Conservation (phyloP, 2,888 invertebrate genomes). For the Bembecia ichneumoniformis region DNA sequence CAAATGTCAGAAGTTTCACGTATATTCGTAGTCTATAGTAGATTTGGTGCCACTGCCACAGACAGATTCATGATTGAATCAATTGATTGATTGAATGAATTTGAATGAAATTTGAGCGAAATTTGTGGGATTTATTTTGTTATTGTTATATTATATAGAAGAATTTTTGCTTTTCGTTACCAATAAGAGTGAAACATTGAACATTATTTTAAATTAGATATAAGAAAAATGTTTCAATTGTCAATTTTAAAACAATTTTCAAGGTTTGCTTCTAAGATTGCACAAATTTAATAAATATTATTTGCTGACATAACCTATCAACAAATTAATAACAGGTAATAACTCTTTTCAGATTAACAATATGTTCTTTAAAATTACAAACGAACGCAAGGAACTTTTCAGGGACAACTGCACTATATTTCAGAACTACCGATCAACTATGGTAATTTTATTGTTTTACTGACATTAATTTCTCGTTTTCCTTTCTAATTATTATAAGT, state of each 20-base stretch:
- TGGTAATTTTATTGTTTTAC: slow-evolving; percentile 33
- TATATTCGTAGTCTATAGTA: too few relatives aligned
- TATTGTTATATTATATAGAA: too few relatives aligned
- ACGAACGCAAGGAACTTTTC: slow-evolving; percentile 33
- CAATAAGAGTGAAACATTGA: neutral
- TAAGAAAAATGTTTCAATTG: slow-evolving; percentile 33
- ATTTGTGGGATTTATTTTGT: too few relatives aligned
- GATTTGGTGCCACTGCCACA: too few relatives aligned
- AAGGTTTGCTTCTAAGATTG: slow-evolving; percentile 22
- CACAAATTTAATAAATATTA: too few relatives aligned
- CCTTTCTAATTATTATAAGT: neutral
- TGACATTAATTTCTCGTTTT: neutral
- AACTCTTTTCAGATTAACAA: slow-evolving; percentile 35
- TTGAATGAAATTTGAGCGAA: too few relatives aligned
- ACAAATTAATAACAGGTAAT: too few relatives aligned
- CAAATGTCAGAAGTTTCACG: too few relatives aligned
- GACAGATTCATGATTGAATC: too few relatives aligned
- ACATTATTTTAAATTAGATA: neutral
- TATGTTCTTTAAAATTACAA: slow-evolving; percentile 30
- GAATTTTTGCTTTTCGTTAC: too few relatives aligned
- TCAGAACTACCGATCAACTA: slow-evolving; percentile 52
- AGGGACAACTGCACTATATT: slow-evolving; percentile 38
- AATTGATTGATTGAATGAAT: too few relatives aligned
- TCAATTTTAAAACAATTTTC: slow-evolving; percentile 48
- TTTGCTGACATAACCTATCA: too few relatives aligned